phyloP scores from a whole-genome alignment of 2,113 vertebrate genomes.

The Speoplatyrhinus poulsoni region DNA sequence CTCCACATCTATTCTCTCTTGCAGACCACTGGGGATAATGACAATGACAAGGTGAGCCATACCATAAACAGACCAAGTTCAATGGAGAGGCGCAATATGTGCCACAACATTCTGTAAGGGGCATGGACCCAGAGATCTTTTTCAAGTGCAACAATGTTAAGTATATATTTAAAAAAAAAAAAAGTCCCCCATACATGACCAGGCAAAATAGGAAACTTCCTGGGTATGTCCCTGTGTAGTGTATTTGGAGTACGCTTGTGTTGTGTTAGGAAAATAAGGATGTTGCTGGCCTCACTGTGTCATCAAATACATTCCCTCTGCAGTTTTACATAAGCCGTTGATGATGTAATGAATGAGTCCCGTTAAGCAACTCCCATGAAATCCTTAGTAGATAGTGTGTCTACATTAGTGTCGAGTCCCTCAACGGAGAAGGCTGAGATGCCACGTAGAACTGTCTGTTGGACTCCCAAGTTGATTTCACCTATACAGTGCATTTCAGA shows the following conservation, averaged over 20 bases:
- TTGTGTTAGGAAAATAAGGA: slow-evolving; percentile 7
- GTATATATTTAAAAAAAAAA: slow-evolving; percentile 34
- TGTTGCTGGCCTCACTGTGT: slow-evolving; percentile 24
- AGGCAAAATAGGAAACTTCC: slow-evolving; percentile 35
- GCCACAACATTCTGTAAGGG: not conserved
- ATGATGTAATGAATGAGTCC: slow-evolving; percentile 29
- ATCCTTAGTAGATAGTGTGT: slow-evolving; percentile 55
- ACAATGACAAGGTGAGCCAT: slow-evolving; percentile 37
- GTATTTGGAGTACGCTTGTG: slow-evolving; percentile 6
- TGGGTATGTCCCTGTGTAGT: slow-evolving; percentile 31
- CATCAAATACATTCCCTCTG: slow-evolving; percentile 34
- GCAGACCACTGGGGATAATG: slow-evolving; percentile 32
- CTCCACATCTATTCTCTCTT: slow-evolving; percentile 16
- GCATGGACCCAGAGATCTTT: not conserved
- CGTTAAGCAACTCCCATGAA: slow-evolving; percentile 38
- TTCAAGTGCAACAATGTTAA: slow-evolving; percentile 64
- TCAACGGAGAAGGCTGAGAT: slow-evolving; percentile 53
- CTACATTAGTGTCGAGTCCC: slow-evolving; percentile 60
- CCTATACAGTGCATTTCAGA: slow-evolving; percentile 55
- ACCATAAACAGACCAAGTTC: slow-evolving; percentile 36
- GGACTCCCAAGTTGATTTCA: slow-evolving; percentile 47
- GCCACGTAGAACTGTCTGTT: slow-evolving; percentile 51
- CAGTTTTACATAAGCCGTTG: slow-evolving; percentile 20
- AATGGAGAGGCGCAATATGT: slow-evolving; percentile 14
- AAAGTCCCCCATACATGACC: slow-evolving; percentile 34